Base-by-base conservation (phyloP, 2,888 invertebrate genomes). In the Eilema griseolum region DNA sequence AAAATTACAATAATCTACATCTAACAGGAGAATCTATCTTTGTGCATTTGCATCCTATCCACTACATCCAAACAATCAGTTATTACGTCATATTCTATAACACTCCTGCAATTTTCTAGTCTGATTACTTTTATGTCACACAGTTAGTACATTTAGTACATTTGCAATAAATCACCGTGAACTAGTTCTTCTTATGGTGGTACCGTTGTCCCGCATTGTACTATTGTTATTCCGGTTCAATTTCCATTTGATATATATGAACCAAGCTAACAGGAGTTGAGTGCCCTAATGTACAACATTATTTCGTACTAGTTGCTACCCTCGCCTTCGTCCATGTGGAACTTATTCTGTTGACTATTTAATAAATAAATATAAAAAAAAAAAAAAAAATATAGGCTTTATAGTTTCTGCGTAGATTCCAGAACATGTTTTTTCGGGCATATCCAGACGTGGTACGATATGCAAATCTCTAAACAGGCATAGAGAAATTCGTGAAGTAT, bases 201-300 rank as follows among this genome's bases (percentile, higher is more conserved):
- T 71, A 26, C 81, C 79, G 81, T 81, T 81, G 72, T 23, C 72
- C 71, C 71, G 76, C 69, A 81, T 83, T 83, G 81, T 78, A 78
- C 70, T 46, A 67, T 60, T 61, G 72, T 71, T 81, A 72, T 81
- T 70, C 73, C 69, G 70, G 70, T 78, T 80, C 71, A 65, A 74
- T 81, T 83, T 74, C 70, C 71, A 74, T 83, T 76, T 72, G 72
- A 68, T 67, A 71, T 71, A 78, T 82, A 77, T 63, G 73, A 74
- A 80, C 73, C 72, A 72, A 80, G 64, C 52, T 77, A 73, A 71
- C 65, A 28, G 69, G 59, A 23, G n/a, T 67, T 59, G n/a, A 14
- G 41, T 59, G 52, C 52, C 33, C 67, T 61, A 52, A 61, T 67
- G 28, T 33, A 24, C 67, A 26, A 31, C n/a, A 31, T 61, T 61